phyloP scores from a whole-genome alignment of 2,113 vertebrate species.

The Varanus salvator region DNA sequence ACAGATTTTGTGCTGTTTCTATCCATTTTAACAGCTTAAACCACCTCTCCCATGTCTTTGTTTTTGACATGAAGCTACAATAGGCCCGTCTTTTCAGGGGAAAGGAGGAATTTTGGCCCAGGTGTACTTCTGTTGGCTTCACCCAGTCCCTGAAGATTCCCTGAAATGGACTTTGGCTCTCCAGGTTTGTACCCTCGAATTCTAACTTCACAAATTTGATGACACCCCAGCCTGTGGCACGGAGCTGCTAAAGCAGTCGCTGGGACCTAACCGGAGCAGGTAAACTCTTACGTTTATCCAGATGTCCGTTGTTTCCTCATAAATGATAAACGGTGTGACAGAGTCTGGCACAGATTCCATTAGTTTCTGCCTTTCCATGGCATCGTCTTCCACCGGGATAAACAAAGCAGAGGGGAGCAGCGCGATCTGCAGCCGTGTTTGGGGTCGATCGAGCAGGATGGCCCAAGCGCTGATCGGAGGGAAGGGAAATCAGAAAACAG shows the following conservation, averaged over 20 bases:
- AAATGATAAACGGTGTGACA: conserved; percentile 82
- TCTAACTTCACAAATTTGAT: neutral
- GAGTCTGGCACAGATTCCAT: conserved; percentile 80
- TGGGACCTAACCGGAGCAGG: neutral
- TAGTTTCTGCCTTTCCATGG: conserved; percentile 81
- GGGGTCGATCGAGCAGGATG: conserved; percentile 83
- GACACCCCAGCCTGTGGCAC: neutral
- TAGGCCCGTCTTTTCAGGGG: no score
- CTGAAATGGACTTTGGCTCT: no score
- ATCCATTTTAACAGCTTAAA: no score
- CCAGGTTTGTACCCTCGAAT: neutral
- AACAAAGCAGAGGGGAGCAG: conserved; percentile 84
- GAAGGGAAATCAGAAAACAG: neutral
- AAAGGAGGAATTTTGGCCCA: no score
- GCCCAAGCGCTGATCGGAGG: conserved; percentile 77
- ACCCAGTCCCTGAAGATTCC: no score
- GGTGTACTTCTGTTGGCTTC: no score
- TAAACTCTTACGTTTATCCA: conserved; percentile 84
- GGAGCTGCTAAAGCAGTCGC: no score
- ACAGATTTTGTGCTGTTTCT: no score
- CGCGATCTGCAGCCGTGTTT: conserved; percentile 84
- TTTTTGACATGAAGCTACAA: no score
- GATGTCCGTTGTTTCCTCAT: conserved; percentile 86
- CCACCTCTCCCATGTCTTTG: no score
- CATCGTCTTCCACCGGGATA: conserved; percentile 82